Conservation (phyloP, 2,113 vertebrate species). For the Burhinus oedicnemus region DNA sequence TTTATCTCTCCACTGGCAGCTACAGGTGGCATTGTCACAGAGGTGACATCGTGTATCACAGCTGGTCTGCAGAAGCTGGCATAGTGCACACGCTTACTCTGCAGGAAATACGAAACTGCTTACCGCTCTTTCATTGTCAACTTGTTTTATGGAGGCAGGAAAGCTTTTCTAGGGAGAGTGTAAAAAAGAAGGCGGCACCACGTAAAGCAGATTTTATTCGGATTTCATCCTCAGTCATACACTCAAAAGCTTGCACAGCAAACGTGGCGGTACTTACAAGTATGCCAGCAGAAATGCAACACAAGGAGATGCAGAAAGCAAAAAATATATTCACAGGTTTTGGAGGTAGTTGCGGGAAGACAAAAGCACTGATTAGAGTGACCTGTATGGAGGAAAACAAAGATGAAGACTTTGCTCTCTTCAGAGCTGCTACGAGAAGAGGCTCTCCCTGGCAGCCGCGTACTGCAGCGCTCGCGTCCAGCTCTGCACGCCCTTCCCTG, state of each 20-base stretch:
- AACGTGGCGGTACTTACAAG: conserved; percentile 77
- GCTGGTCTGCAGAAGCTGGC: not conserved
- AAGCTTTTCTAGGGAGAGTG: not conserved
- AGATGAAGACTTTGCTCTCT: not conserved
- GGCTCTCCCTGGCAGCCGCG: not conserved
- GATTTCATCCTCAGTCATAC: not conserved
- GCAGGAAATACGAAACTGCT: not conserved
- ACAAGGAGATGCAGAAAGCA: conserved; percentile 85
- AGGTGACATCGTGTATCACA: not conserved
- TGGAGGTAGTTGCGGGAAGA: conserved; percentile 86
- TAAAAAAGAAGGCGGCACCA: not conserved
- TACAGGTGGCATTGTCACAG: not conserved
- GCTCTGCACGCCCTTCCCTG: not conserved
- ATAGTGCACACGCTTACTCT: not conserved
- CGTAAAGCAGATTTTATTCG: not conserved
- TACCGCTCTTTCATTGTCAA: not conserved
- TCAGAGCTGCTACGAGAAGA: not conserved
- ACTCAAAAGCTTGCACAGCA: not conserved
- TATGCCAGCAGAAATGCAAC: conserved; percentile 80
- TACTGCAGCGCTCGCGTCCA: accelerated
- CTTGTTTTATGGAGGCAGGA: not conserved
- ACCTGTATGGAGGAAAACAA: conserved; percentile 73
- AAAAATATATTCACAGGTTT: conserved; percentile 87
- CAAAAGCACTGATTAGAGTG: conserved; percentile 85
- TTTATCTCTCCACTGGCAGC: not conserved